phyloP scores from a whole-genome alignment of 2,113 vertebrate species.

The Anas platyrhynchos region DNA sequence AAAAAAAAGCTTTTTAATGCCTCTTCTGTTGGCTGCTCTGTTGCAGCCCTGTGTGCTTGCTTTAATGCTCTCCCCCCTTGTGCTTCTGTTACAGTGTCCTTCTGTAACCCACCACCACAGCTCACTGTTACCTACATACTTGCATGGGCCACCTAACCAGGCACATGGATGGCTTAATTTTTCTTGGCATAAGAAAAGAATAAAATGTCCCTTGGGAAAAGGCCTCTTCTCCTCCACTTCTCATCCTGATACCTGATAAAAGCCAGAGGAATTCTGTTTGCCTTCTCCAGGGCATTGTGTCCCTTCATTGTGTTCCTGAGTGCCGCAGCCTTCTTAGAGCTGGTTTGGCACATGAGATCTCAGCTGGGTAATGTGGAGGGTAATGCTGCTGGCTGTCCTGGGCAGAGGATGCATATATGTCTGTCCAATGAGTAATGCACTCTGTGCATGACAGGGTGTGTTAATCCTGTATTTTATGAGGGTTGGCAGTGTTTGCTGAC shows the following conservation, averaged over 20 bases:
- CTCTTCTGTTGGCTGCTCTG: background rate
- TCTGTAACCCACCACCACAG: background rate
- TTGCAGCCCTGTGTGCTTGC: background rate
- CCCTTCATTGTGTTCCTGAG: accelerated
- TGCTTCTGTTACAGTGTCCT: background rate
- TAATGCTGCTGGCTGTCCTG: background rate
- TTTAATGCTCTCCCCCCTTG: background rate
- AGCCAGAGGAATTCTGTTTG: background rate
- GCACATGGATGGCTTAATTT: accelerated
- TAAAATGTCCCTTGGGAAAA: accelerated
- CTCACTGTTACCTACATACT: background rate
- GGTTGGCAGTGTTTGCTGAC: slow-evolving; percentile 8
- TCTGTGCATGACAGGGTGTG: background rate
- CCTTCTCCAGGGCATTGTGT: background rate
- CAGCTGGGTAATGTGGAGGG: background rate
- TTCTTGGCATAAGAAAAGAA: background rate
- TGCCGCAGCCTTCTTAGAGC: background rate
- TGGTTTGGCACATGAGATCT: accelerated
- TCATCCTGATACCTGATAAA: background rate
- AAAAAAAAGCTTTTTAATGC: background rate
- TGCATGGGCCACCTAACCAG: background rate
- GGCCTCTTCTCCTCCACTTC: background rate
- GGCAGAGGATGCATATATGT: background rate
- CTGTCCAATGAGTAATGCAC: background rate
- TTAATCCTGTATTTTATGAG: background rate